A percentile compares a stretch with the other conserved stretches of the same genome.
Conservation (phyloP, 2,797 vertebrate genomes). For the Lepilemur septentrionalis region DNA sequence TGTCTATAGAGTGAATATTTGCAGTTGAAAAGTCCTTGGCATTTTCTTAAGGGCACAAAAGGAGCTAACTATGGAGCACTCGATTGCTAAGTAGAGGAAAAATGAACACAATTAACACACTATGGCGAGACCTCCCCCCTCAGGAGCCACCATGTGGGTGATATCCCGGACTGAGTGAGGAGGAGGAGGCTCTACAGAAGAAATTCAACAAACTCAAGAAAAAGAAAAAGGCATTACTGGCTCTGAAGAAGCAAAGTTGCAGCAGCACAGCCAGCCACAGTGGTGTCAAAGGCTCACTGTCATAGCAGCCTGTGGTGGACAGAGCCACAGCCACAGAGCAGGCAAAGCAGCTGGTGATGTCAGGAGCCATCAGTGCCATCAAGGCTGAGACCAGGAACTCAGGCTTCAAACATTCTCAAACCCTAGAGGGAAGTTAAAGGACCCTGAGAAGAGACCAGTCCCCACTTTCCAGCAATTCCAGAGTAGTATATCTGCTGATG, state of each 20-base stretch:
- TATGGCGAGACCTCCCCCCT: no score
- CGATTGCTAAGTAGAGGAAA: not conserved
- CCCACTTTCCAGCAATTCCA: conserved; percentile 96
- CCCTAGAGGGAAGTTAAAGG: conserved; percentile 96
- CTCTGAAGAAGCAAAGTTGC: conserved; percentile 95
- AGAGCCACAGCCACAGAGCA: conserved; percentile 95
- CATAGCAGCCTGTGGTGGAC: conserved; percentile 94
- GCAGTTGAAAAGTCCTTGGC: conserved; percentile 42
- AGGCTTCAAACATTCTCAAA: conserved; percentile 95
- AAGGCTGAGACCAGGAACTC: conserved; percentile 97
- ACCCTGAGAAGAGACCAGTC: conserved; percentile 93
- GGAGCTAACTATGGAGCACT: conserved; percentile 12
- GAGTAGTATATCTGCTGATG: conserved; percentile 93
- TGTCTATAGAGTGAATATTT: not conserved
- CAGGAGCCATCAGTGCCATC: conserved; percentile 95
- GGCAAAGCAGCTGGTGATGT: conserved; percentile 96
- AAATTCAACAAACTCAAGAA: conserved; percentile 96
- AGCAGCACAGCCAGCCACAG: conserved; percentile 92
- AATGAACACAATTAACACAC: not conserved
- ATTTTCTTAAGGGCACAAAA: conserved; percentile 31
- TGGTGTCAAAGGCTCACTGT: conserved; percentile 94
- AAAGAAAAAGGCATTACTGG: conserved; percentile 95
- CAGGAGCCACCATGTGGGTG: conserved; percentile 86
- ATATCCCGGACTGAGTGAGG: conserved; percentile 93
- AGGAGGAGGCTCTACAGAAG: conserved; percentile 95